Conservation (phyloP, 2,797 vertebrate genomes). For the Ctenochaetus hawaiiensis region DNA sequence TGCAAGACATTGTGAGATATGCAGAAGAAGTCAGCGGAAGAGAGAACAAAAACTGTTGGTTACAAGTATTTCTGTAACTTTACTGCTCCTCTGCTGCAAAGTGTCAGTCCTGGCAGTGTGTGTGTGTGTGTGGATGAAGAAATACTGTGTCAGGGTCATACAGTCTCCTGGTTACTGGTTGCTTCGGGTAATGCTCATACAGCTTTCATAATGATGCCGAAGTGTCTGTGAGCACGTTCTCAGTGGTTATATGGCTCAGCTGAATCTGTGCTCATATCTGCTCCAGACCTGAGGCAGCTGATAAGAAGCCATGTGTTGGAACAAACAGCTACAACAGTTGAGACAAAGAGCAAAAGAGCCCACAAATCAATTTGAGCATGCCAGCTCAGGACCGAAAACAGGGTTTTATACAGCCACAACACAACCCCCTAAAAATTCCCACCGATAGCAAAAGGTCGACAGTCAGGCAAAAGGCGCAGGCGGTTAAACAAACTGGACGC, state of each 20-base stretch:
- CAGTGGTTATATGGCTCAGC: conserved; percentile 46
- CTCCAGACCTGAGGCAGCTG: conserved; percentile 50
- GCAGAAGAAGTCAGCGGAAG: not conserved
- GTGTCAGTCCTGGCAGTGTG: too few relatives aligned
- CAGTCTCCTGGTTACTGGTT: not conserved
- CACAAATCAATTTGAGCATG: conserved; percentile 45
- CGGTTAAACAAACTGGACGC: conserved; percentile 29
- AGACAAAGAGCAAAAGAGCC: conserved; percentile 40
- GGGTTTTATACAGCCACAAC: conserved; percentile 35
- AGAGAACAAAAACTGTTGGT: not conserved
- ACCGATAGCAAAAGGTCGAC: conserved; percentile 53
- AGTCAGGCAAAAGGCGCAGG: conserved; percentile 56
- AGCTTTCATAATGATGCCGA: conserved; percentile 5
- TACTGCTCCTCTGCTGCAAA: not conserved
- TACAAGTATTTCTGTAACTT: conserved; percentile 3
- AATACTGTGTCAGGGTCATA: not conserved
- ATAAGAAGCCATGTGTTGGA: conserved; percentile 62
- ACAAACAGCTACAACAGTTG: conserved; percentile 44
- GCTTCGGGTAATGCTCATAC: conserved; percentile 6
- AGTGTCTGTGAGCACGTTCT: conserved; percentile 32
- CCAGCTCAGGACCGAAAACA: conserved; percentile 41
- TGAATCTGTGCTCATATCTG: conserved; percentile 46
- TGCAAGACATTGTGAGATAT: conserved; percentile 6
- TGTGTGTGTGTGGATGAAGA: not conserved
- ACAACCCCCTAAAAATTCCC: conserved; percentile 11